phyloP scores from a whole-genome alignment of 1,140 invertebrate species.

The Zaprionus kolodkinae region DNA sequence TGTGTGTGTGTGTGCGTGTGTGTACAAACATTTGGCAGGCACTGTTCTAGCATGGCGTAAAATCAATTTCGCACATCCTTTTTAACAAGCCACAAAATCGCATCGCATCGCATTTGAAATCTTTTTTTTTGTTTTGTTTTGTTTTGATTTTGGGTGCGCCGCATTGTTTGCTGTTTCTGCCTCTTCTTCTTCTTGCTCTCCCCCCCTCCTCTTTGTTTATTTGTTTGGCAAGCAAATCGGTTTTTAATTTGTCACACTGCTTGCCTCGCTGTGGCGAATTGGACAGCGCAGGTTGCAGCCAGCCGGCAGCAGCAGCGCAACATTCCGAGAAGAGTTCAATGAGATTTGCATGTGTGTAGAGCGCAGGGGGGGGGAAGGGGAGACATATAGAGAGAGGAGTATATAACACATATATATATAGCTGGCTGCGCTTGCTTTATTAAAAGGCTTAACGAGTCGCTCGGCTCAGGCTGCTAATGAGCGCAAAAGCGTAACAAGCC shows the following conservation, averaged over 20 bases:
- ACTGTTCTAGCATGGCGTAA: slow-evolving; percentile 62
- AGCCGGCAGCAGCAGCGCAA: neutral
- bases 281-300: slow-evolving; percentile 27
- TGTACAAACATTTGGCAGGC: slow-evolving; percentile 69
- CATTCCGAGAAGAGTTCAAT: slow-evolving; percentile 78
- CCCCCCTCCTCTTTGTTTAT: slow-evolving; percentile 42
- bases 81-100: slow-evolving; percentile 69
- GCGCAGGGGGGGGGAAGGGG: neutral
- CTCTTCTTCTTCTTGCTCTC: neutral
- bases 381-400: neutral
- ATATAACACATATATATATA: slow-evolving; percentile 10
- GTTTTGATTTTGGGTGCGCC: slow-evolving; percentile 70
- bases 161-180: slow-evolving; percentile 39
- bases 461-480: slow-evolving; percentile 75
- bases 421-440: slow-evolving; percentile 72
- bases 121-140: slow-evolving; percentile 10
- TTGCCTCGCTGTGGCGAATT: slow-evolving; percentile 55
- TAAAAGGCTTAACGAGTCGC: slow-evolving; percentile 82
- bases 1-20: slow-evolving; percentile 38
- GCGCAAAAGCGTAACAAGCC: slow-evolving; percentile 79
- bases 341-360: slow-evolving; percentile 56
- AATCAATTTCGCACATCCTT: slow-evolving; percentile 74
- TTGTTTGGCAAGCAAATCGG: slow-evolving; percentile 55
- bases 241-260: slow-evolving; percentile 73
- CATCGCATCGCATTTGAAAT: slow-evolving; percentile 27